Evolutionary conservation across 1,140 invertebrate species (phyloP), one percentile per base, ranked within the genome.

Genomic region (Palaemon carinicauda): DNA sequence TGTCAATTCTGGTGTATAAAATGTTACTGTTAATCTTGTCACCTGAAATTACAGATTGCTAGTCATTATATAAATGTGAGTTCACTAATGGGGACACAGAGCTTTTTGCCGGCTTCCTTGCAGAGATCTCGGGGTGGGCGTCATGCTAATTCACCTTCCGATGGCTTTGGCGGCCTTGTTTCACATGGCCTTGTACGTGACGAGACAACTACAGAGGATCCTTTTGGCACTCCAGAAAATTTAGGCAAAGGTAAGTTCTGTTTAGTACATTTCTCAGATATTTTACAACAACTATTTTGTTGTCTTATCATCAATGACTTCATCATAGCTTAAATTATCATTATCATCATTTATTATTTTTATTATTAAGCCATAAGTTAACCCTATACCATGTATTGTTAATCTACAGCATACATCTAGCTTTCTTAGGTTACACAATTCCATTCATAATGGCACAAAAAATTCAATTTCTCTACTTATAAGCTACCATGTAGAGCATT

Each of bases 1-100:
- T 12, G 7, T 41, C 41, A 12, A 41, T 41, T 12, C 12, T 41
- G 41, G 41, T 41, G 0, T 41, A 41, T 41, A 41, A 41, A 41
- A 41, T 41, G 41, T 41, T 41, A 41, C 41, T 41, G 12, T 41
- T 0, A 41, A 41, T 9, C 7, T 9, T 41, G 12, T 41, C 41
- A 41, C 41, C 41, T 41, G 41, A 12, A 41, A 41, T 41, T 9
- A 41, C 41, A 41, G 41, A 9, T 41, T 41, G 41, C 41, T 41
- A 41, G 41, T 41, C 41, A 41, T 9, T 41, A 9, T 53, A 52
- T n/a, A 29, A 19, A 31, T 54, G 27, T 53, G 84, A 86, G 60
- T 80, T 86, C 84, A 86, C 84, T 86, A 86, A 86, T 86, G 56
- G 77, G 77, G 65, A 86, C 84, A 86, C 84, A 86, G 84, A 79